Evolutionary conservation across 2,797 vertebrate species (phyloP).

Genomic region (Hoplostethus mediterraneus): DNA sequence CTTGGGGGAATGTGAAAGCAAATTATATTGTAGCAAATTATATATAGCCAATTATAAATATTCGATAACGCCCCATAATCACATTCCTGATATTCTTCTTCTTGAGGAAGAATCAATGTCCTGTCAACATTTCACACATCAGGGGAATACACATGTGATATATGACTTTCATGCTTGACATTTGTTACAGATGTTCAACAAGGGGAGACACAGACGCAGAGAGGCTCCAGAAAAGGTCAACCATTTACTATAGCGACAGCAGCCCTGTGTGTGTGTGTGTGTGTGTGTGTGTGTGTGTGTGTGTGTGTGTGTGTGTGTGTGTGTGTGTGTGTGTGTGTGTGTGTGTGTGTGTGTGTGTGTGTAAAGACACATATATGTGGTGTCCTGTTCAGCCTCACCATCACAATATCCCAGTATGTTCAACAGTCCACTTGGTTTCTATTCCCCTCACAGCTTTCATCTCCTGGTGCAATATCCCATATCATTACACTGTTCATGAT

Average conservation of each 20-base stretch:
- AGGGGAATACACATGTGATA: slow-evolving; percentile 10
- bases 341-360: slow-evolving; percentile 10
- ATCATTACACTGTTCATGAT: slow-evolving; percentile 64
- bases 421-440: slow-evolving; percentile 49
- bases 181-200: slow-evolving; percentile 82
- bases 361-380: slow-evolving; percentile 10
- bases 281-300: slow-evolving; percentile 11
- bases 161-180: slow-evolving; percentile 48
- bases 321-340: slow-evolving; percentile 19
- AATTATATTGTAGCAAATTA: background rate
- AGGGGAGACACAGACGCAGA: slow-evolving; percentile 80
- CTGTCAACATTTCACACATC: slow-evolving; percentile 16
- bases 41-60: slow-evolving; percentile 8
- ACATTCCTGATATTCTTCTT: slow-evolving; percentile 1
- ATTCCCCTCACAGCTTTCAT: slow-evolving; percentile 44
- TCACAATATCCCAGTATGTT: slow-evolving; percentile 52
- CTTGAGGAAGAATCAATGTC: slow-evolving; percentile 7
- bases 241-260: slow-evolving; percentile 4
- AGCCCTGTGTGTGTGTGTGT: slow-evolving; percentile 5
- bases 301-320: slow-evolving; percentile 1
- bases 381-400: slow-evolving; percentile 52
- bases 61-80: slow-evolving; percentile 11
- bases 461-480: slow-evolving; percentile 56
- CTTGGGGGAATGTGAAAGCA: slow-evolving; percentile 17
- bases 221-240: slow-evolving; percentile 82